Conservation (phyloP, 64 coral and sea anemone species). For the Anthopleura sola region DNA sequence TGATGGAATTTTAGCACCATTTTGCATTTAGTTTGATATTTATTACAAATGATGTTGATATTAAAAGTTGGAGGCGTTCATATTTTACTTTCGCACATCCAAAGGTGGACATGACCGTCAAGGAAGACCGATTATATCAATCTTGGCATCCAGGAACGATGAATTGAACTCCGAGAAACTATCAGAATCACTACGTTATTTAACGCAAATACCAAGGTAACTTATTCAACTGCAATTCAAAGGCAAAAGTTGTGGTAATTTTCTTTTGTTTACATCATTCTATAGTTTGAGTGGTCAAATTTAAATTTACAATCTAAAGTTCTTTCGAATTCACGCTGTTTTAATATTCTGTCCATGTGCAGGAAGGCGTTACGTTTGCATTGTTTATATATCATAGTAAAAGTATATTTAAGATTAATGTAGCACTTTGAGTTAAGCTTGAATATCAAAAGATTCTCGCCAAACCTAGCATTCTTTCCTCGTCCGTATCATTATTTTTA, state of each 20-base stretch:
- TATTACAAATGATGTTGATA: neutral
- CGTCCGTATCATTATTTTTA: neutral
- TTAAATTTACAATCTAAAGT: neutral
- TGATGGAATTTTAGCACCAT: neutral
- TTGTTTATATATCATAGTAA: neutral
- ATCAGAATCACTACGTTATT: conserved; percentile 63
- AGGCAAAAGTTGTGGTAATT: neutral
- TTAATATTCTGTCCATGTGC: neutral
- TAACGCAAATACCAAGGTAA: conserved; percentile 89
- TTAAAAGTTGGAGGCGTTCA: conserved; percentile 13
- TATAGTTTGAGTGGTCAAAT: neutral
- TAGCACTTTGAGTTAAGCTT: neutral
- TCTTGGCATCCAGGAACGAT: conserved; percentile 74
- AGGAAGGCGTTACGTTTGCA: neutral
- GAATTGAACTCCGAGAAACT: conserved; percentile 67
- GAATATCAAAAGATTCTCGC: too few relatives aligned
- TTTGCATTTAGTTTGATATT: neutral
- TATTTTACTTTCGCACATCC: neutral
- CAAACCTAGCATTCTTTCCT: neutral
- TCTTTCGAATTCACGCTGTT: neutral
- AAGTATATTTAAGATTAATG: conserved; percentile 2
- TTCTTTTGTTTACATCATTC: conserved; percentile 5
- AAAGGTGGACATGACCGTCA: conserved; percentile 78
- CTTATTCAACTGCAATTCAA: neutral
- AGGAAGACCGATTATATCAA: conserved; percentile 74